Percentiles rank a stretch among this genome's conserved stretches.
These are phyloP conservation scores for Lepus oiostolus DNA, from an alignment of 2,797 vertebrate species.

Conservation along the genomic window DNA sequence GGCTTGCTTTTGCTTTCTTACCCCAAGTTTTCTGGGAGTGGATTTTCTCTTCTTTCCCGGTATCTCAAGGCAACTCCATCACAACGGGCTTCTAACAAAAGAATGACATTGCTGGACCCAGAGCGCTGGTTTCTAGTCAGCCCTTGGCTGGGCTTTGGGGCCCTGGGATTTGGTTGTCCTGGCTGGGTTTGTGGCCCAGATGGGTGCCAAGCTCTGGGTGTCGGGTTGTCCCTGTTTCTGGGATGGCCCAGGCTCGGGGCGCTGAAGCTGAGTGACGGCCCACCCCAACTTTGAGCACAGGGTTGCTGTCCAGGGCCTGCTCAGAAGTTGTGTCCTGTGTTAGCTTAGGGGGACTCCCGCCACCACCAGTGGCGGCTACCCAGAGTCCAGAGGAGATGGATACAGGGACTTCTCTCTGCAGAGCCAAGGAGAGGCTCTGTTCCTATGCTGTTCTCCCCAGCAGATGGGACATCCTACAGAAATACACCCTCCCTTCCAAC, in stretches of 20 bases:
- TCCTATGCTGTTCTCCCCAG: not conserved
- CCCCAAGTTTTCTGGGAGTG: not conserved
- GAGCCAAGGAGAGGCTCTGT: not conserved
- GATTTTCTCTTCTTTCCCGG: not conserved
- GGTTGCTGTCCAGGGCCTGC: not conserved
- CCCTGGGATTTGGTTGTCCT: not conserved
- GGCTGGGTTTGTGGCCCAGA: not conserved
- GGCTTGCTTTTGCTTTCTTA: not conserved
- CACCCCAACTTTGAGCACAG: not conserved
- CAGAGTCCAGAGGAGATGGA: accelerated
- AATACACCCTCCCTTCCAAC: too few relatives aligned
- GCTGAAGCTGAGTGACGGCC: not conserved
- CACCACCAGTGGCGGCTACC: accelerated
- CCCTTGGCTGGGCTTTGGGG: not conserved
- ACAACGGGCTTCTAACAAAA: not conserved
- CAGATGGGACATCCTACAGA: not conserved
- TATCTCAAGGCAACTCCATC: not conserved
- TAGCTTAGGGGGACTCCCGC: not conserved
- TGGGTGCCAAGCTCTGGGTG: not conserved
- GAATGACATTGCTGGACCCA: not conserved
- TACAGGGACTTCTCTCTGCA: not conserved
- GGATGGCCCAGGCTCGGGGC: not conserved
- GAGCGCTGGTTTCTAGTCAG: not conserved
- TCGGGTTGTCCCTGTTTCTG: not conserved
- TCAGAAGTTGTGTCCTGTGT: not conserved